Conservation (phyloP, 2,113 vertebrate genomes). For the Oncorhynchus keta region DNA sequence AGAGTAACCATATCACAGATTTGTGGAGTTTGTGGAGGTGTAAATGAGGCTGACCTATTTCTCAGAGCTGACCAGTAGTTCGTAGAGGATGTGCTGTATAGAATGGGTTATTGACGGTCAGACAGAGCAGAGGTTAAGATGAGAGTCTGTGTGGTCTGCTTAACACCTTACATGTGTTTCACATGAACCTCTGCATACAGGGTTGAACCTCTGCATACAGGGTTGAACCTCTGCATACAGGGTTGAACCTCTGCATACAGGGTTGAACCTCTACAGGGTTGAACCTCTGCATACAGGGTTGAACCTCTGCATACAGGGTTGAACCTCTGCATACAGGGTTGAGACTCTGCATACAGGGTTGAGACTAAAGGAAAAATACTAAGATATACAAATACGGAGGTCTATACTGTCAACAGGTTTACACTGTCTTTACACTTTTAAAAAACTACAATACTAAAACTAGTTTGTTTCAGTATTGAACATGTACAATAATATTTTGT, state of each 20-base stretch:
- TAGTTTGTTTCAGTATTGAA: no score
- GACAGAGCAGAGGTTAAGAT: conserved; percentile 27
- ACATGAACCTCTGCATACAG: conserved; percentile 30
- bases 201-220: conserved; percentile 19
- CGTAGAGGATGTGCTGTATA: neutral
- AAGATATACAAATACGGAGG: neutral
- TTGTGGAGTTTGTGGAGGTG: no score
- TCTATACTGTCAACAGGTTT: no score
- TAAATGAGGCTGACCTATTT: neutral
- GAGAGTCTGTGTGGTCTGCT: conserved; percentile 46
- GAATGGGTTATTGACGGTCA: neutral
- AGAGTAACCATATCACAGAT: neutral
- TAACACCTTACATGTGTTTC: conserved; percentile 45
- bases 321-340: conserved; percentile 34
- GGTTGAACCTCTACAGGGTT: no score
- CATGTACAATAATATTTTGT: no score
- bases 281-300: conserved; percentile 38
- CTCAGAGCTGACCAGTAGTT: neutral
- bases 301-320: conserved; percentile 38
- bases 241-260: conserved; percentile 38
- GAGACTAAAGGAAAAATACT: neutral
- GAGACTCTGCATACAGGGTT: conserved; percentile 14
- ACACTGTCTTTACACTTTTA: no score
- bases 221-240: conserved; percentile 38
- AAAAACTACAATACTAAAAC: neutral